Conservation (phyloP, 2,113 vertebrate genomes). For the Coryphaenoides rupestris region DNA sequence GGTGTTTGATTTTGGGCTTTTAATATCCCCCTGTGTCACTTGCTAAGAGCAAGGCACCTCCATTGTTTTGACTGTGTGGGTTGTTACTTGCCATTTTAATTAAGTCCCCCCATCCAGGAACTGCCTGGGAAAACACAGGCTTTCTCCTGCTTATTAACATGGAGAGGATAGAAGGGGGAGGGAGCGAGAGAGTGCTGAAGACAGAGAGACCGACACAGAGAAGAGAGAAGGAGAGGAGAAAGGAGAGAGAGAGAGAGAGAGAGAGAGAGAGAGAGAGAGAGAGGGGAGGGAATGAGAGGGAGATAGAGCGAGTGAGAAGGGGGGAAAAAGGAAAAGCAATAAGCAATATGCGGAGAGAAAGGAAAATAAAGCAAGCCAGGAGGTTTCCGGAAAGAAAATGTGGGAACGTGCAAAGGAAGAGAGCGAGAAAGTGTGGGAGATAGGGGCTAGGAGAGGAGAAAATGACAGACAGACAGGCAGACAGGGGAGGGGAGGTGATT, state of each 20-base stretch:
- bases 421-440: conserved; percentile 56
- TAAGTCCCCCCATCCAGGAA: conserved; percentile 69
- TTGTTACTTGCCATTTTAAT: conserved; percentile 76
- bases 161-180: conserved; percentile 38
- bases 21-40: conserved; percentile 62
- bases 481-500: neutral
- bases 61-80: conserved; percentile 73
- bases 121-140: conserved; percentile 45
- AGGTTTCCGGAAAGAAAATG: neutral
- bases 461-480: conserved; percentile 6
- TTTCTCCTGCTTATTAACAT: conserved; percentile 62
- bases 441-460: conserved; percentile 4
- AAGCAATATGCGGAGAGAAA: no score
- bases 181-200: conserved; percentile 14
- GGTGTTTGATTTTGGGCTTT: conserved; percentile 62
- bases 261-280: conserved; percentile 21
- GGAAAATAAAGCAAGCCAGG: no score
- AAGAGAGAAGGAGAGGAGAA: conserved; percentile 11
- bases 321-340: neutral
- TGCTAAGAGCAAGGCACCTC: conserved; percentile 48
- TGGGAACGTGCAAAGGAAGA: neutral
- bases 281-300: neutral
- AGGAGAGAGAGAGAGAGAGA: conserved; percentile 35
- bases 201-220: conserved; percentile 7
- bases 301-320: no score